These are phyloP conservation scores for Stictonetta naevosa DNA, from an alignment of 2,113 vertebrate species.

Conservation along the genomic window DNA sequence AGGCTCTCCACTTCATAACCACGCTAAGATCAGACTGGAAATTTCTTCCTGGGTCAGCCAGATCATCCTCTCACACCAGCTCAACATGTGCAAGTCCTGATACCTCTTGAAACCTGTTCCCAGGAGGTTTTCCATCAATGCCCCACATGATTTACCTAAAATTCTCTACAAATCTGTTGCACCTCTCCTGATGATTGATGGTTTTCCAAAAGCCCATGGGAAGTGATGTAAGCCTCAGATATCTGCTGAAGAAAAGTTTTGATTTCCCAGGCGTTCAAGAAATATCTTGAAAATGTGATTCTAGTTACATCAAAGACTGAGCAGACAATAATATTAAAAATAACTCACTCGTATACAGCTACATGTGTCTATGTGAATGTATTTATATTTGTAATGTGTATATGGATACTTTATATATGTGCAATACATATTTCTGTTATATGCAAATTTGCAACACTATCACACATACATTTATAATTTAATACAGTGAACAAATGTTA, in stretches of 20 bases:
- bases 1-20: neutral
- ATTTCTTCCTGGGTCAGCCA: neutral
- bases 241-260: neutral
- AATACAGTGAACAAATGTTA: rapidly evolving
- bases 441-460: neutral
- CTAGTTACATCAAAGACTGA: neutral
- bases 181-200: neutral
- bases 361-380: neutral
- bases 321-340: neutral
- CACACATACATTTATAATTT: neutral
- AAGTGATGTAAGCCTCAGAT: neutral
- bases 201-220: neutral
- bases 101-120: neutral
- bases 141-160: rapidly evolving
- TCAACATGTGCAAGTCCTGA: neutral
- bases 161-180: neutral
- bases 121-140: rapidly evolving
- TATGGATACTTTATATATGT: neutral
- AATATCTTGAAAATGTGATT: neutral
- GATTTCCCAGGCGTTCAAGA: neutral
- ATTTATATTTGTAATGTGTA: neutral
- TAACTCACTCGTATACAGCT: rapidly evolving
- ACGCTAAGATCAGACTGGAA: neutral
- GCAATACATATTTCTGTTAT: neutral
- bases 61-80: neutral